Evolutionary conservation across 1,140 invertebrate genomes (phyloP).

Genomic region (Drosophila mayri): DNA sequence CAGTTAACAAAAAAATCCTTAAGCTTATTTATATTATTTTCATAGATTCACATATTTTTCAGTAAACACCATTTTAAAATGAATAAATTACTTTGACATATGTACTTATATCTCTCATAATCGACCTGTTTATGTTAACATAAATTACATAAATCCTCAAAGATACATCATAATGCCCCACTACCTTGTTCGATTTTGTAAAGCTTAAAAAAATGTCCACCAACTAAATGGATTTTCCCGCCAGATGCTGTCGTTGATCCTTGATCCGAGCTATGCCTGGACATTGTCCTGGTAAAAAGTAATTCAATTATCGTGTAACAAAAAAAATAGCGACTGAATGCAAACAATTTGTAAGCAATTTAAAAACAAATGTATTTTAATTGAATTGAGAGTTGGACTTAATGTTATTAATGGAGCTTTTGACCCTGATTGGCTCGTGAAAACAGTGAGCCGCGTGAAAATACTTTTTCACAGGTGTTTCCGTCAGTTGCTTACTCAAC

Average conservation of each 20-base stretch:
- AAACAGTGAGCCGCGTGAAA: background rate
- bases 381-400: slow-evolving; percentile 66
- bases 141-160: slow-evolving; percentile 25
- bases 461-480: slow-evolving; percentile 10
- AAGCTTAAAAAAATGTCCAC: slow-evolving; percentile 14
- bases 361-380: slow-evolving; percentile 69
- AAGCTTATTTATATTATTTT: slow-evolving; percentile 1
- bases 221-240: slow-evolving; percentile 42
- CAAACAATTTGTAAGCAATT: slow-evolving; percentile 70
- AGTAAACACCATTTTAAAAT: background rate
- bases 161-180: background rate
- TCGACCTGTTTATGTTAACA: background rate
- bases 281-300: slow-evolving; percentile 56
- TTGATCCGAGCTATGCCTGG: slow-evolving; percentile 42
- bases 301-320: slow-evolving; percentile 67
- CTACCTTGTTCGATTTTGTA: slow-evolving; percentile 4
- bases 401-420: slow-evolving; percentile 60
- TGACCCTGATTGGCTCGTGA: slow-evolving; percentile 29
- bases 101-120: background rate
- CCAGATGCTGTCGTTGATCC: slow-evolving; percentile 38
- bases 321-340: slow-evolving; percentile 50
- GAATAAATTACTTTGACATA: slow-evolving; percentile 3
- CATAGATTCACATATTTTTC: background rate
- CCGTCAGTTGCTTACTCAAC: background rate
- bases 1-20: background rate